Conservation (phyloP, 2,888 invertebrate genomes). For the Halictus quadricinctus region DNA sequence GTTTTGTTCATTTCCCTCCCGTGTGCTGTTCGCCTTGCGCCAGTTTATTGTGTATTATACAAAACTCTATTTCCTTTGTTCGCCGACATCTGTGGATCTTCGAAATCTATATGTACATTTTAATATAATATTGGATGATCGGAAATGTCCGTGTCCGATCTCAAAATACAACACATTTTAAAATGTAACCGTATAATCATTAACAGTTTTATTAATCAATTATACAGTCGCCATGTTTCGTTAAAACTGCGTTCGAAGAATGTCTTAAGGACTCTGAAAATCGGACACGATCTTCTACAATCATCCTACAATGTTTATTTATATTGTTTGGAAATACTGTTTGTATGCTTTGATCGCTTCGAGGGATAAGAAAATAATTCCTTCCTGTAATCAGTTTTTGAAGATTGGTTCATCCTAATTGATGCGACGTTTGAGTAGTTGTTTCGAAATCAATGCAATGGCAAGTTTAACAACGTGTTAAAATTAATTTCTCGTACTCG, state of each 20-base stretch:
- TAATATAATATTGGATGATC: background rate
- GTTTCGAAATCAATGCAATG: background rate
- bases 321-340: too few species aligned
- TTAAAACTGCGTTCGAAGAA: too few species aligned
- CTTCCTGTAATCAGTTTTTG: background rate
- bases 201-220: too few species aligned
- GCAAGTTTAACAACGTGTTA: background rate
- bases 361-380: too few species aligned
- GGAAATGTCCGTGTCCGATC: background rate
- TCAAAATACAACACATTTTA: background rate
- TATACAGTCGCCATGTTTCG: too few species aligned
- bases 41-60: background rate
- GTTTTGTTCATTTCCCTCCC: background rate
- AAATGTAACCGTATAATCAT: too few species aligned
- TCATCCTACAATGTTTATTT: too few species aligned
- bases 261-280: too few species aligned
- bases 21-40: background rate
- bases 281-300: too few species aligned
- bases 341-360: too few species aligned
- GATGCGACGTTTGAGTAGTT: background rate
- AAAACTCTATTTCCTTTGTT: background rate
- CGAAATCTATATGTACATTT: background rate
- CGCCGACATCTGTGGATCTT: background rate
- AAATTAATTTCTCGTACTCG: too few species aligned
- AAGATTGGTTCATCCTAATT: background rate